Evolutionary conservation across 1,140 invertebrate genomes (phyloP), one percentile per base, ranked within the genome.

Genomic region (Oncopeltus fasciatus): DNA sequence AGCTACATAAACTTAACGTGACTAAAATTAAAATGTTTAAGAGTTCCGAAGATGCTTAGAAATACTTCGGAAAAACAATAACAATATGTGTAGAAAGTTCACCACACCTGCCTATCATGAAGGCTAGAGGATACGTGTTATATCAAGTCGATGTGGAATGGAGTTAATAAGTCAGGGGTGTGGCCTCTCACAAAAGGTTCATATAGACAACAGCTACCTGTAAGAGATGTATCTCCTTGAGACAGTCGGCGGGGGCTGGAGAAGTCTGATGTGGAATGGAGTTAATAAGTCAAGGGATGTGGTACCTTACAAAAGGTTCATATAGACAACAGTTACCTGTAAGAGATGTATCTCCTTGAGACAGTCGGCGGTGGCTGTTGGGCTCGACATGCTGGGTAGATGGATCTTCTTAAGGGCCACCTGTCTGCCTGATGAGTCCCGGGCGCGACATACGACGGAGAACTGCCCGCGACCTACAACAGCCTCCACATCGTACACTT

Each of bases 281-380:
- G 43, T 16, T 16, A 1, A 44, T 16, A 1, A 44, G 14, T 14
- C 18, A 2, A 44, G 43, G 14, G 11, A 11, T 44, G 11, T 44
- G 2, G 2, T 44, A 14, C 2, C 43, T 44, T 16, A 44, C 14
- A 44, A 49, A 20, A 49, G n/a, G 12, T 49, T 49, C 11, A 9
- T 20, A 4, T 9, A 9, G n/a, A 49, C 3, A 2, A 46, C 20
- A 31, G 49, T 59, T 72, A 82, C 80, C 74, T 82, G 82, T 21
- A 86, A 70, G 31, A 86, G 71, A 68, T 81, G 80, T 47, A 84
- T 85, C 71, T 86, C 84, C 72, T 84, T 83, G 64, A 83, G 78
- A 68, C 84, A 86, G 69, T 86, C 84, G 64, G 80, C 72, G 62
- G 82, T 72, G 9, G 83, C 80, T 72, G 83, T 84, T 9, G 80